Evolutionary conservation across 2,113 vertebrate genomes (phyloP), one percentile per base, ranked within the genome.

Genomic region (Peromyscus maniculatus): DNA sequence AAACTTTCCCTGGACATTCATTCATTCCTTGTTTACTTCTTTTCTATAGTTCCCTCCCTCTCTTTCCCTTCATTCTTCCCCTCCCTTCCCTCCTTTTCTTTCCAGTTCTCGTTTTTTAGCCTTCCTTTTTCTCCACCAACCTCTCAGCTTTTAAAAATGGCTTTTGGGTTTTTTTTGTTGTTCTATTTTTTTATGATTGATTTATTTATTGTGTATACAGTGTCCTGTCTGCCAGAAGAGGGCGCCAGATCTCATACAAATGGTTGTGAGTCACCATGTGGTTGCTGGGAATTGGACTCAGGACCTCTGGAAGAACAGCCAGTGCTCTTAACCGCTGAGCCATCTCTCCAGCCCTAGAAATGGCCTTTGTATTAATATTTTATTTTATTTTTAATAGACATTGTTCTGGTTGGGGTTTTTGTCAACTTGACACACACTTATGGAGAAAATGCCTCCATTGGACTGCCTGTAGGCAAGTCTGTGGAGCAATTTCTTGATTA

Each of bases 91-190:
- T 28, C 21, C 22, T 3, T 64, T 10, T 43, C 43, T 67, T 19
- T 46, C 49, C 46, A 17, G 16, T 28, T 87, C 31, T 64, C 8
- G 1, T 66, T 66, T 59, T 36, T 24, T 62, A 64, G 64, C 59
- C 24, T 33, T 26, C n/a, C 39, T 49, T 43, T 52, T 59, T 67
- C 19, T 87, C 86, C 43, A 87, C 5, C 43, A 46, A 69, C 21
- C 28, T 49, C 75, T 92, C 75, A 87, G 66, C 31, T 93, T 93
- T 94, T 52, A 94, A 59, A 72, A 79, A 57, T 22, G 46, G 21
- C 10, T 62, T 89, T 59, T 72, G 3, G 43, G 43, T 43, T 43
- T 43, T 43, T 43, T 43, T 43, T 43, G 43, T 43, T 43, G 43
- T 43, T 43, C 43, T 43, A 43, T 43, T 43, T 49, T 49, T 49